Evolutionary conservation across 2,888 invertebrate genomes (phyloP).

Genomic region (Hydraecia micacea): DNA sequence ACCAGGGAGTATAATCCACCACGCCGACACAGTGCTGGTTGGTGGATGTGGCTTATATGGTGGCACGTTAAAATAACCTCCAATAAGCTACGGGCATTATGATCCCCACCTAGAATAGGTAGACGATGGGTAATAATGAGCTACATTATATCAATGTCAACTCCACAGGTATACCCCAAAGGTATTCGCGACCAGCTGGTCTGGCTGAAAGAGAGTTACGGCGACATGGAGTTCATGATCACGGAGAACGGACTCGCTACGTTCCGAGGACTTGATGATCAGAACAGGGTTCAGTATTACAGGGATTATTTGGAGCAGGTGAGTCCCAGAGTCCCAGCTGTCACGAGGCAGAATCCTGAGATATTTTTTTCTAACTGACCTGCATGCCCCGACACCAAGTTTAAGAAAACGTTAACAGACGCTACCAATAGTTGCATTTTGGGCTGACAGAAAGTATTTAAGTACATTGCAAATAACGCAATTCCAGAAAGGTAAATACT

Average conservation of each 20-base stretch:
- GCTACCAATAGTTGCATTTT: too few species aligned
- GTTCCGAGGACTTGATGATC: constrained; percentile 71
- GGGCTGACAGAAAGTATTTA: too few species aligned
- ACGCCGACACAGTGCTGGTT: too few species aligned
- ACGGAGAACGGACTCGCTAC: constrained; percentile 84
- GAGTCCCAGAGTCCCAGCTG: not conserved
- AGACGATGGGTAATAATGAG: not conserved
- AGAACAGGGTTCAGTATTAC: constrained; percentile 69
- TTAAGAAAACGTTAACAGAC: too few species aligned
- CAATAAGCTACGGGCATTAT: not conserved
- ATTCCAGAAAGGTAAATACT: not conserved
- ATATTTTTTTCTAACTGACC: not conserved
- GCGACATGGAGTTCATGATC: constrained; percentile 78
- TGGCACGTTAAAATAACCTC: too few species aligned
- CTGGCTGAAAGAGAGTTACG: constrained; percentile 78
- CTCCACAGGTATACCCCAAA: constrained; percentile 69
- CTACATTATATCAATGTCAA: not conserved
- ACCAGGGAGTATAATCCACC: too few species aligned
- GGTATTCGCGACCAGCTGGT: constrained; percentile 82
- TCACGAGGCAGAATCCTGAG: not conserved
- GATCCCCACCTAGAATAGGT: not conserved
- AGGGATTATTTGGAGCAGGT: constrained; percentile 75
- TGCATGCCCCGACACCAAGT: too few species aligned
- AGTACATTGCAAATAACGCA: too few species aligned
- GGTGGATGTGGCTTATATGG: too few species aligned